Evolutionary conservation across 1,140 invertebrate genomes (phyloP), one percentile per base, ranked within the genome.

Genomic region (Nebria ingens): DNA sequence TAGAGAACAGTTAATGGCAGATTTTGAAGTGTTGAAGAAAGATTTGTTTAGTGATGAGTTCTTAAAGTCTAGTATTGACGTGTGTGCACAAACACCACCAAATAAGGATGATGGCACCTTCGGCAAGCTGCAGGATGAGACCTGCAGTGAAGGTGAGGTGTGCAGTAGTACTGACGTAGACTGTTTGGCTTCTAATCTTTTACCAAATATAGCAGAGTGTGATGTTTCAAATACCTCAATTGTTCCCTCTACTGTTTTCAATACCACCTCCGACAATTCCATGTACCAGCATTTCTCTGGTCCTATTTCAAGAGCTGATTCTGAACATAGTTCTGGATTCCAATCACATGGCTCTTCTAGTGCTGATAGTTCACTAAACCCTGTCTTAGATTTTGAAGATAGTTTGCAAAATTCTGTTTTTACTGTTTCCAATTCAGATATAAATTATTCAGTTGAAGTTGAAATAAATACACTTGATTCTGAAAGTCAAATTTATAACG

Each of bases 11-110:
- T 53, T 68, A 3, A 53, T 67, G 2, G 64, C 63, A 23, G 61
- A 57, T 13, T 68, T 69, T 42, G 60, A 63, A 58, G 65, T 67
- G 53, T 56, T 69, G 38, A 67, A 64, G 23, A 55, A 64, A 9
- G 54, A 51, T 12, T 22, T 51, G 50, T 21, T 61, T 42, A 56
- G 53, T 13, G 58, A 59, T 50, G 52, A 62, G 9, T 9, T 11
- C 23, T 17, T 19, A 15, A 45, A 45, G 17, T 9, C 9, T 17
- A 11, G 3, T 11, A 45, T 9, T 45, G 9, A 12, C 4, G 9
- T 12, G 6, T 11, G 40, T 45, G 17, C 6, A 17, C 9, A 9
- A 6, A 4, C 40, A 17, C 9, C 9, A 12, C 40, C 40, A 9
- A 6, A 45, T 9, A 17, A 9, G 17, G 40, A 45, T 45, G 40